Base-by-base conservation (phyloP, 2,888 invertebrate species). In the Mythimna ferrago region DNA sequence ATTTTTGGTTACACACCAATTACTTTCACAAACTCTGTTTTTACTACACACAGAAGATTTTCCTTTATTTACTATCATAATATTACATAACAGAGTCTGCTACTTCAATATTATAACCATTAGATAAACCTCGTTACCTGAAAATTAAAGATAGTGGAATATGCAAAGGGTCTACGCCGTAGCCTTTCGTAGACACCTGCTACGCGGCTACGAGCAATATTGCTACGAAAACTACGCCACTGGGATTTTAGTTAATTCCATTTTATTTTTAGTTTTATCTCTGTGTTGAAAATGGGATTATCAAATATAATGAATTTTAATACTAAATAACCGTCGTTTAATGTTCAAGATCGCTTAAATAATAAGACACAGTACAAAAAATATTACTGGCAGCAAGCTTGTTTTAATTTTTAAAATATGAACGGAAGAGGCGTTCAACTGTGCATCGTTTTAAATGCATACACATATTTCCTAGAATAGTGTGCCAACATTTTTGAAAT, bases 141-240 rank as follows among this genome's bases (percentile, higher is more conserved):
- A n/a, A 71, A 73, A 81, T 73, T 79, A 82, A 70, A 60, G 54
- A 74, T 73, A 71, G 58, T 71, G 32, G 71, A 78, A 79, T 80
- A 85, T 84, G 75, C 82, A 84, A 85, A 86, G 68, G 86, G 78
- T 74, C 83, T 84, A 85, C 87, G 85, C 58, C 81, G 85, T 86
- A 85, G 83, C 64, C 67, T 71, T 73, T 83, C 79, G 79, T 79
- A 81, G 81, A 78, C 85, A 85, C 78, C 83, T 85, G 85, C 87
- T 86, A 85, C 85, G 69, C 83, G 81, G 87, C 85, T 86, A 85
- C 85, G 71, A 70, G 76, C 66, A 63, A 82, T 76, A 76, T 78
- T 61, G 73, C 85, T 78, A 80, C 82, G 80, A 76, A 65, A 71
- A 81, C 81, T 78, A 75, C 73, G 65, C 85, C 78, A n/a, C 62